Base-by-base conservation (phyloP, 2,797 vertebrate species). In the Parauchenoglanis ngamensis region DNA sequence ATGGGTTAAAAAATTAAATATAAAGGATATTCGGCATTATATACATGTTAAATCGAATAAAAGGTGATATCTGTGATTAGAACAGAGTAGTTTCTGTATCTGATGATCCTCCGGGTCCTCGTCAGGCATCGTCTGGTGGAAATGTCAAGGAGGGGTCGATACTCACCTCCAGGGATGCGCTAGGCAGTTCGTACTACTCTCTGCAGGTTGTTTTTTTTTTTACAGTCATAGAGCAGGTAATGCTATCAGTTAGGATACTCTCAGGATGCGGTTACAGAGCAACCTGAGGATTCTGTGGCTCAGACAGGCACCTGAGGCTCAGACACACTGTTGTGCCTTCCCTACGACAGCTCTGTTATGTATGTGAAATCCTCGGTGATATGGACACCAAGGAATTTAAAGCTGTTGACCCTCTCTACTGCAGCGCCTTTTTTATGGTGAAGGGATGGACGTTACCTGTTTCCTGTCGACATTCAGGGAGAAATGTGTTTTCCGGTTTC, bases 241-340 rank as follows among this genome's bases (percentile, higher is more conserved):
- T 17, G 25, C 73, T 76, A 4, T 4, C n/a, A 76, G 73, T 76
- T 28, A 76, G 49, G 13, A 28, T 23, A 10, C 44, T 46, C 8
- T 54, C 19, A 54, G 12, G n/a, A 31, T 57, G 76, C 10, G 11
- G 52, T 59, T 61, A 13, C 35, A 46, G 57, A 40, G 1, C 56
- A 59, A 80, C 78, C 21, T 80, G 40, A 65, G 79, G 40, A 82
- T 65, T 46, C 59, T 82, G 59, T 40, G 2, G 56, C n/a, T 13
- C 35, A 25, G 35, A 80, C 19, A 65, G 13, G 35, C 2, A 7
- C 54, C 15, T 35, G 76, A 63, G 23, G 12, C 23, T 59, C 40
- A 28, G 79, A 44, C 21, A 81, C 7, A 10, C 35, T n/a, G 23
- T n/a, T 49, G 79, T 82, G 15, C 2, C 0, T 65, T 67, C 8